Evolutionary conservation across 2,113 vertebrate genomes (phyloP).

Genomic region (Chrysochloris asiatica): DNA sequence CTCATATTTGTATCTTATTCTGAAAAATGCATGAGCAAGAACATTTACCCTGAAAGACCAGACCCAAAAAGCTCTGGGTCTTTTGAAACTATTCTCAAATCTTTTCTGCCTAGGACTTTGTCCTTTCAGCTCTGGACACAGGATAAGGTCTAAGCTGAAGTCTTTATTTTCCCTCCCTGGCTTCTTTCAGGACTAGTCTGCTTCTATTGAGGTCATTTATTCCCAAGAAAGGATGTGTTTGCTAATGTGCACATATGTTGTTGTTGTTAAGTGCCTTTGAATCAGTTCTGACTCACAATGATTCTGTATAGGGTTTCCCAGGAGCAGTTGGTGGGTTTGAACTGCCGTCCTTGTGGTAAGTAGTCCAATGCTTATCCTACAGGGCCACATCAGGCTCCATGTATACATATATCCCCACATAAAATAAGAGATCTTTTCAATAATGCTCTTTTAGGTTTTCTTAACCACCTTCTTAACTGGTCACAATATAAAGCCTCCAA

Average conservation of each 20-base stretch:
- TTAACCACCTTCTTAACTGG: not conserved
- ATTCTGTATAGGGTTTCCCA: too few relatives aligned
- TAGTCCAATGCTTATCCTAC: too few relatives aligned
- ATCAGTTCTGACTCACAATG: too few relatives aligned
- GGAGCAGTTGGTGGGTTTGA: too few relatives aligned
- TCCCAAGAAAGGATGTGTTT: too few relatives aligned
- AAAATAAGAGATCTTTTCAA: not conserved
- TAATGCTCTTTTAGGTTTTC: not conserved
- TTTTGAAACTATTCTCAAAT: conserved; percentile 19
- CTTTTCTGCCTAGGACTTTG: not conserved
- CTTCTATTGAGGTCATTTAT: not conserved
- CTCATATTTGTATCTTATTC: not conserved
- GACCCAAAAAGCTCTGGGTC: not conserved
- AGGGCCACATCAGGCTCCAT: too few relatives aligned
- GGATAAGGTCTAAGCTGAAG: not conserved
- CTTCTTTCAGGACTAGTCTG: not conserved
- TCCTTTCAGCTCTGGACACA: not conserved
- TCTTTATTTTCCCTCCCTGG: not conserved
- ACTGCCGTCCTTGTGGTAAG: too few relatives aligned
- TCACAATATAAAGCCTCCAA: not conserved
- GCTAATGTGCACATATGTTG: too few relatives aligned
- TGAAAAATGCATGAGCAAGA: not conserved
- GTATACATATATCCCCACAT: not conserved
- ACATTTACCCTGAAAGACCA: not conserved
- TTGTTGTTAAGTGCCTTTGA: too few relatives aligned